A percentile compares a stretch with the other conserved stretches of the same genome.
phyloP scores from a whole-genome alignment of 1,140 invertebrate genomes.

The Macrostomum lignano region DNA sequence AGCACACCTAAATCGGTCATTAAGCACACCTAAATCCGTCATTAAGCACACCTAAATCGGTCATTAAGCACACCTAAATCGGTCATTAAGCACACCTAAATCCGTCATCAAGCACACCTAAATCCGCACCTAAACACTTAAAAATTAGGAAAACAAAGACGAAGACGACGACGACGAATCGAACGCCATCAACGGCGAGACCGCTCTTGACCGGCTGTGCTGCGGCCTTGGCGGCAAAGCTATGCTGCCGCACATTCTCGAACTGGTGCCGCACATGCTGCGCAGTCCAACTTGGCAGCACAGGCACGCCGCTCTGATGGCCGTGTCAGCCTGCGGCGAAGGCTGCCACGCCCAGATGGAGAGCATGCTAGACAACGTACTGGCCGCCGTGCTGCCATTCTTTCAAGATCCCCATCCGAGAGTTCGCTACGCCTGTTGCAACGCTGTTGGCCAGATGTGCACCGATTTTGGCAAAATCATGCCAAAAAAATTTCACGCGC shows the following conservation, averaged over 20 bases:
- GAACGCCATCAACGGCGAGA: constrained; percentile 75
- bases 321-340: constrained; percentile 83
- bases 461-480: constrained; percentile 85
- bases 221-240: constrained; percentile 64
- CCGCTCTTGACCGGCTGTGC: constrained; percentile 70
- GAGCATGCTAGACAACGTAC: constrained; percentile 54
- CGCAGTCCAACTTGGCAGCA: constrained; percentile 35
- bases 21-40: no score
- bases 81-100: no score
- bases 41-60: no score
- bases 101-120: no score
- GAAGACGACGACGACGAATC: constrained; percentile 49
- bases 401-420: constrained; percentile 64
- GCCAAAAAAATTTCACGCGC: constrained; percentile 85
- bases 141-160: no score
- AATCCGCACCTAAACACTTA: no score
- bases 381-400: constrained; percentile 52
- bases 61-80: no score
- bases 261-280: constrained; percentile 56
- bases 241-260: constrained; percentile 57
- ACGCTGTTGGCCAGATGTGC: constrained; percentile 94
- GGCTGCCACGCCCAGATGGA: constrained; percentile 96
- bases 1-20: no score
- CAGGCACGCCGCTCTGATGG: constrained; percentile 82
- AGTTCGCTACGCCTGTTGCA: constrained; percentile 82